phyloP scores from a whole-genome alignment of 2,888 invertebrate species.

The Listrodromus nycthemerus region DNA sequence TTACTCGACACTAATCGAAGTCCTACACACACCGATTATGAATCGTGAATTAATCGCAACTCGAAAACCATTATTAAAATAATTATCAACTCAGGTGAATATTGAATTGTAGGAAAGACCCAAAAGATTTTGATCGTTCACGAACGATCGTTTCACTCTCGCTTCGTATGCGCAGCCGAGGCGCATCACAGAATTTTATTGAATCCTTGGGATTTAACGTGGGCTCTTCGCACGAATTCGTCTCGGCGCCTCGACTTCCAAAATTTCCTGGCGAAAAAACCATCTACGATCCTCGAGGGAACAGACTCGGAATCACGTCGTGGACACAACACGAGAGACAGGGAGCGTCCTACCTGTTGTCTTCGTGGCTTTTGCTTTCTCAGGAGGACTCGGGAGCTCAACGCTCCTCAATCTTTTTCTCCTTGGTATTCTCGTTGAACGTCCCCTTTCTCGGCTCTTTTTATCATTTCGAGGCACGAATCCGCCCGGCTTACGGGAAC shows the following conservation, averaged over 20 bases:
- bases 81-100: too few relatives aligned
- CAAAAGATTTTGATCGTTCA: neutral
- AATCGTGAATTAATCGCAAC: too few relatives aligned
- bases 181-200: neutral
- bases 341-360: slow-evolving; percentile 44
- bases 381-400: neutral
- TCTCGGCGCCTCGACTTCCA: neutral
- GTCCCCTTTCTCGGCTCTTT: neutral
- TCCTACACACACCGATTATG: too few relatives aligned
- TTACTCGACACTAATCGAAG: too few relatives aligned
- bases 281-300: slow-evolving; percentile 28
- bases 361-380: neutral
- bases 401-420: slow-evolving; percentile 7
- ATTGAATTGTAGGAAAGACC: too few relatives aligned
- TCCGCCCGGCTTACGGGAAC: slow-evolving; percentile 7
- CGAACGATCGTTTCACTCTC: neutral
- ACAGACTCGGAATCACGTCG: slow-evolving; percentile 17
- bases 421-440: neutral
- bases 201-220: neutral
- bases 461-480: slow-evolving; percentile 54
- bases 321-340: slow-evolving; percentile 27
- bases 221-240: neutral
- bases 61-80: too few relatives aligned
- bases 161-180: neutral
- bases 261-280: neutral